Evolutionary conservation across 2,888 invertebrate species (phyloP).

Genomic region (Marasmarcha lunaedactyla): DNA sequence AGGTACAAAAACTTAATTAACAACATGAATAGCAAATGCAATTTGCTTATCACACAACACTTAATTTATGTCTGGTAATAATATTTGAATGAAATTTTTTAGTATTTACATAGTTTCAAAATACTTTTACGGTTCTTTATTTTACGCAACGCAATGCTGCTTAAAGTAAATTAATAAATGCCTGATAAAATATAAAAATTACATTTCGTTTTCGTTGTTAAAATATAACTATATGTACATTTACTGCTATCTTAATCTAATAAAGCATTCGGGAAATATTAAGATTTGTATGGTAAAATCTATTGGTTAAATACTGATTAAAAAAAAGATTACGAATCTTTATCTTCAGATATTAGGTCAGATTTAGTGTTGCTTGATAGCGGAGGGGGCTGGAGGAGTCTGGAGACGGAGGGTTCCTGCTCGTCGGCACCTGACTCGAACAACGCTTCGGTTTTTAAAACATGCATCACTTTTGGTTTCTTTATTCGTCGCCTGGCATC

Average conservation of each 20-base stretch:
- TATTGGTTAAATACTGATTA: too few relatives aligned
- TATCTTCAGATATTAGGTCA: conserved; percentile 18
- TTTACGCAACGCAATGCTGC: background rate
- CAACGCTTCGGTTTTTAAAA: conserved; percentile 43
- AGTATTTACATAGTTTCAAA: background rate
- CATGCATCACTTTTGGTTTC: conserved; percentile 36
- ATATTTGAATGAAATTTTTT: background rate
- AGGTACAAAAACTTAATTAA: conserved; percentile 11
- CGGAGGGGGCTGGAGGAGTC: conserved; percentile 37
- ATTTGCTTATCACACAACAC: background rate
- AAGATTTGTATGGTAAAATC: too few relatives aligned
- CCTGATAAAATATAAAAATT: background rate
- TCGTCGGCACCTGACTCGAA: conserved; percentile 40
- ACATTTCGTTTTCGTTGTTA: too few relatives aligned
- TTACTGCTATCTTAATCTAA: too few relatives aligned
- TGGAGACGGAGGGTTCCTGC: conserved; percentile 28
- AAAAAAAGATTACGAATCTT: too few relatives aligned
- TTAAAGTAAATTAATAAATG: background rate
- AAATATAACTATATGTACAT: too few relatives aligned
- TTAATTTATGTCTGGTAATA: background rate
- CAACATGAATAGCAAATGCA: background rate
- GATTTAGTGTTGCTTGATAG: conserved; percentile 35
- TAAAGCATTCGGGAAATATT: too few relatives aligned
- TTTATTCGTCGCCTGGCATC: conserved; percentile 35
- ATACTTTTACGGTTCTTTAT: background rate